Evolutionary conservation across 1,140 invertebrate genomes (phyloP), one percentile per base, ranked within the genome.

Genomic region (Pseudobourletiella spinata): DNA sequence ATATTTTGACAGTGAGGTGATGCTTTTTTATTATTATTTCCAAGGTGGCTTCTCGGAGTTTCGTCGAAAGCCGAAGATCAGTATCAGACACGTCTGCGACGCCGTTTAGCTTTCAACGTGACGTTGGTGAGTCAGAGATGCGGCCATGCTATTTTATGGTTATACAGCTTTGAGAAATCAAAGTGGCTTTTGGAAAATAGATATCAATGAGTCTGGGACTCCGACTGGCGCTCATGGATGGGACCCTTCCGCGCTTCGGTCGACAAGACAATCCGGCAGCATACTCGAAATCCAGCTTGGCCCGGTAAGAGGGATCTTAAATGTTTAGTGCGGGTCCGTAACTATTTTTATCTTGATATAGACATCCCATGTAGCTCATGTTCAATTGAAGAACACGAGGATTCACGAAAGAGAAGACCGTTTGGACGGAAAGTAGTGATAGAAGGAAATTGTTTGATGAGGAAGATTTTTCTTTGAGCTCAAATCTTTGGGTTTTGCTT

Each of bases 211-310:
- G 79, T 67, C 76, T 85, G 42, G 79, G 80, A 20, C 79, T 84
- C 42, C 79, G 86, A 54, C 76, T 88, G 46, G 82, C 84, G 35
- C 75, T 89, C 62, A 79, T 88, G 55, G 84, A 88, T 72, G 87
- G 87, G 55, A 81, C 84, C 18, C 74, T 89, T 61, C 88, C 88
- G 16, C 83, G 83, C 65, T 91, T 91, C 74, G 86, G 85, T 28
- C 83, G 84, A 48, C 86, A 88, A 73, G 88, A 91, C 76, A 91
- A 91, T 76, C 88, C 88, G 11, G 83, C 89, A 32, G 87, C 90
- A 32, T 90, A 56, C 48, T 88, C 74, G 83, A 87, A 75, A 79
- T 83, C 56, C 82, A 81, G 62, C 78, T 84, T 65, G 76, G 82
- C 71, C 68, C 82, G 85, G 85, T 87, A 77, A 82, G 78, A 32